Evolutionary conservation across 2,888 invertebrate species (phyloP).

Genomic region (Dolichopus griseipennis): DNA sequence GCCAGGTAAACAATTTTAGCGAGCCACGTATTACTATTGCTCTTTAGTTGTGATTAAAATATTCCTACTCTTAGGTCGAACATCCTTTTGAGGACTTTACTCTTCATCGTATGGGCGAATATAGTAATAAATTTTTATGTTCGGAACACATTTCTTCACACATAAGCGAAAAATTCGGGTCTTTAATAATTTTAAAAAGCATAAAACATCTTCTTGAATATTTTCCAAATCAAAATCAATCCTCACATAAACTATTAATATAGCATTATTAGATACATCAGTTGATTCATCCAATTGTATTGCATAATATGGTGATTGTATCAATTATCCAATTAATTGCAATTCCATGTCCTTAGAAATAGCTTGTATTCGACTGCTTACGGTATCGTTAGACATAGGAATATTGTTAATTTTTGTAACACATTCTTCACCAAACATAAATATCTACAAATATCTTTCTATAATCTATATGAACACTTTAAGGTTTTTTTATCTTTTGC

Average conservation of each 20-base stretch:
- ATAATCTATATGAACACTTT: background rate
- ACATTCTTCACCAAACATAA: constrained; percentile 9
- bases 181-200: constrained; percentile 22
- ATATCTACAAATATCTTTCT: constrained; percentile 13
- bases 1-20: constrained; percentile 12
- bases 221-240: constrained; percentile 18
- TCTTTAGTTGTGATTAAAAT: constrained; percentile 2
- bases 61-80: constrained; percentile 11
- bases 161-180: too few relatives aligned
- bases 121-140: constrained; percentile 13
- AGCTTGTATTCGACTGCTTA: background rate
- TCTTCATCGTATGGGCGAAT: constrained; percentile 12
- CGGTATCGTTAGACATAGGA: constrained; percentile 11
- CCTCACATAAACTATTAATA: constrained; percentile 24
- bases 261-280: constrained; percentile 20
- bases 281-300: constrained; percentile 10
- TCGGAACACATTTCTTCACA: constrained; percentile 21
- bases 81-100: constrained; percentile 10
- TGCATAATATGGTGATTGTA: constrained; percentile 8
- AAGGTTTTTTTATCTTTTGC: too few relatives aligned
- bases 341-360: constrained; percentile 7
- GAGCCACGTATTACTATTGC: constrained; percentile 7
- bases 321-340: constrained; percentile 8
- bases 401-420: constrained; percentile 10
- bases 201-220: constrained; percentile 24